Evolutionary conservation across 2,113 vertebrate species (phyloP).

Genomic region (Origma solitaria): DNA sequence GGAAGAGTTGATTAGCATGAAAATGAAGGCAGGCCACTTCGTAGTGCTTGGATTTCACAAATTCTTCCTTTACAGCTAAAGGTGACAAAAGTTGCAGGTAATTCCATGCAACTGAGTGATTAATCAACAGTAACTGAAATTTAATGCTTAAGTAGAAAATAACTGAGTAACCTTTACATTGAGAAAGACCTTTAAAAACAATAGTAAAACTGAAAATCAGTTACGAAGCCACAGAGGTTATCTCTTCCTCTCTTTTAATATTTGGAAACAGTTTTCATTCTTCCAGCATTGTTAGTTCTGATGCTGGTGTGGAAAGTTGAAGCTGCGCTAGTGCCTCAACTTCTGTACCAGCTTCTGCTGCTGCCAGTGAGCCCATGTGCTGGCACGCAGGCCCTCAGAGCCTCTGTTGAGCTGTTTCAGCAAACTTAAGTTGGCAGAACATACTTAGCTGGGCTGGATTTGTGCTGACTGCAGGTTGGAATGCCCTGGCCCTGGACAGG

Average conservation of each 20-base stretch:
- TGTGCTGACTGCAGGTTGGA: background rate
- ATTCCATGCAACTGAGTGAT: background rate
- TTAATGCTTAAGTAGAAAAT: background rate
- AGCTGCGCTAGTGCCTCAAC: background rate
- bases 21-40: background rate
- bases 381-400: background rate
- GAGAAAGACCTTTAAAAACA: background rate
- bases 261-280: background rate
- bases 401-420: background rate
- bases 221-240: background rate
- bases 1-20: background rate
- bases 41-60: background rate
- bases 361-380: background rate
- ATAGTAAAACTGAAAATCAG: background rate
- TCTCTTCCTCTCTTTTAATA: background rate
- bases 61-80: background rate
- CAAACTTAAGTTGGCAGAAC: background rate
- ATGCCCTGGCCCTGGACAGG: background rate
- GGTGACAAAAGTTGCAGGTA: background rate
- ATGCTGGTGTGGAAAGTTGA: background rate
- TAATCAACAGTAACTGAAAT: background rate
- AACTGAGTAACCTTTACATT: background rate
- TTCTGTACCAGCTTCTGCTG: background rate
- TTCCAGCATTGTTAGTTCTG: background rate
- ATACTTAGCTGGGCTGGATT: background rate